phyloP scores from a whole-genome alignment of 2,797 vertebrate genomes.

The Aythya fuligula region DNA sequence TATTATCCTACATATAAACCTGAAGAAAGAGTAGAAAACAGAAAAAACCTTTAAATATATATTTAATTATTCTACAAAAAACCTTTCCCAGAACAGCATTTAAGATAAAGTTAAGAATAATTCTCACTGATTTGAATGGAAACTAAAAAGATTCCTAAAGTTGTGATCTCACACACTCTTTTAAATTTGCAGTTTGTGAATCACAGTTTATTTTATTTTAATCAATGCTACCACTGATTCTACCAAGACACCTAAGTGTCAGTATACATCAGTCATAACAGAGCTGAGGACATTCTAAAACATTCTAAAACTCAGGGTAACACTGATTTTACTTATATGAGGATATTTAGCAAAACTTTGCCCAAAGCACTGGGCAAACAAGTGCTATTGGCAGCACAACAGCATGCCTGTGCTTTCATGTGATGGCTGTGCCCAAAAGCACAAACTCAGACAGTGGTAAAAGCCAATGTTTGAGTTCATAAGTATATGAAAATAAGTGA shows the following conservation, averaged over 20 bases:
- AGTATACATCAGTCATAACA: background rate
- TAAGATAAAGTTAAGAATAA: background rate
- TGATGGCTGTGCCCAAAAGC: background rate
- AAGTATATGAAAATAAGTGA: background rate
- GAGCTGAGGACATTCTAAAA: background rate
- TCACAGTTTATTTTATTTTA: background rate
- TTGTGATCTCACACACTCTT: background rate
- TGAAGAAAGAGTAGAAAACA: background rate
- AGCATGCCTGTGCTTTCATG: background rate
- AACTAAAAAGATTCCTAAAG: background rate
- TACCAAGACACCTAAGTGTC: background rate
- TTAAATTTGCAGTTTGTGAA: background rate
- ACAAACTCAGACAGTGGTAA: background rate
- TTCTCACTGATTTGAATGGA: background rate
- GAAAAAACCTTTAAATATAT: background rate
- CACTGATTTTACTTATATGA: background rate
- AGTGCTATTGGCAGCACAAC: background rate
- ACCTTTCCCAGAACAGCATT: background rate
- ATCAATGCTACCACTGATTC: background rate
- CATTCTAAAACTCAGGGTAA: background rate
- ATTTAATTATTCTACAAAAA: background rate
- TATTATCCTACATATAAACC: background rate
- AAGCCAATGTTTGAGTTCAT: background rate
- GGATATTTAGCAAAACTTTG: background rate
- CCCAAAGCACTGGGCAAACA: background rate